Base-by-base conservation (phyloP, 1,140 invertebrate species). In the Meteorus sp. region DNA sequence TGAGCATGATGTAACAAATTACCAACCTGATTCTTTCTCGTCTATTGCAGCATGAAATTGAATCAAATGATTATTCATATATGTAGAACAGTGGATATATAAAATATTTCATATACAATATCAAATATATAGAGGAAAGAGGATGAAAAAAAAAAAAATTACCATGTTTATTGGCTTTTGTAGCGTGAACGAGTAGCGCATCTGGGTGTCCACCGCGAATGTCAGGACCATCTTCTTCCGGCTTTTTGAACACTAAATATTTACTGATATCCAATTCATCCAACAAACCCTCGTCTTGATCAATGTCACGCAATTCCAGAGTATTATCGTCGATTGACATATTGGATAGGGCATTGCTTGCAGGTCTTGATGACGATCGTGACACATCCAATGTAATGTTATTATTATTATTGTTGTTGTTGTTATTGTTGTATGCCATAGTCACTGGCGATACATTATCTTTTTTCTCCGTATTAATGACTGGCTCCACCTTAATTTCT, bases 121-220 rank as follows among this genome's bases (percentile, higher is more conserved):
- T n/a, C n/a, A n/a, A n/a, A n/a, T n/a, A n/a, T n/a, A n/a, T n/a
- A 13, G 2, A 1, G 15, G 8, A 19, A 35, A 31, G 15, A 17
- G 1, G 22, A 13, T 29, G 11, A 53, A 27, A 56, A 60, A 13
- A 62, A 68, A 61, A 27, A 60, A 47, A 17, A 62, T 65, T 79
- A 89, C 89, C 89, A 83, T 91, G 89, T 85, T 93, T 95, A 70
- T 89, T 91, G 51, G 91, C 90, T 79, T 93, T 93, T 45, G 94
- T 95, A 15, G 95, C 95, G 72, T 95, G 90, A 55, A 97, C 92
- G 57, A 98, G 88, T 20, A 98, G 84, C 1, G 93, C 94, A 78
- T 97, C 94, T 0, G 94, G 87, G 64, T 91, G 85, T 29, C 95
- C 95, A 6, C 94, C 95, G 50, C 93, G 84, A 33, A 97, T 88